These are phyloP conservation scores for Dallia pectoralis DNA, from an alignment of 2,797 vertebrate species.

Conservation along the genomic window DNA sequence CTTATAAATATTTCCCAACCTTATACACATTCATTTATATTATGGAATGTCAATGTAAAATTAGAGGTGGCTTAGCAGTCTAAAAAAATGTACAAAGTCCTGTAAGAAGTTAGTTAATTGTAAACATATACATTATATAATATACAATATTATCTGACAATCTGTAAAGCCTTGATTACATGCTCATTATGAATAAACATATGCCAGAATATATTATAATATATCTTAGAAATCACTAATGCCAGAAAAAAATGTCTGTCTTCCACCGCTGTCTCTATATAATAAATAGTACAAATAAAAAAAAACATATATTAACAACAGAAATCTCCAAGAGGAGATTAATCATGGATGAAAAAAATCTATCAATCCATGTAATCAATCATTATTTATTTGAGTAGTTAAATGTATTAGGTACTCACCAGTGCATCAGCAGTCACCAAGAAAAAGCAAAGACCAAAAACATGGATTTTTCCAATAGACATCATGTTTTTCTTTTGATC, in stretches of 20 bases:
- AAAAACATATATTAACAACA: too few species aligned
- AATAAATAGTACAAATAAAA: too few species aligned
- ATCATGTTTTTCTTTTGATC: conserved; percentile 45
- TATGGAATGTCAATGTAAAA: too few species aligned
- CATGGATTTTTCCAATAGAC: conserved; percentile 23
- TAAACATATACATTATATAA: not conserved
- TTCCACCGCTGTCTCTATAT: too few species aligned
- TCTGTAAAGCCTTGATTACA: not conserved
- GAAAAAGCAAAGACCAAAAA: conserved; percentile 50
- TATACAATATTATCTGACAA: not conserved
- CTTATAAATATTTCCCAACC: too few species aligned
- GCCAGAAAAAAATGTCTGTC: too few species aligned
- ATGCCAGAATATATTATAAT: not conserved
- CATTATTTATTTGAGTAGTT: not conserved
- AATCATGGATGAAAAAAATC: not conserved
- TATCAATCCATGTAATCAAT: not conserved
- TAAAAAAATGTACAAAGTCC: too few species aligned
- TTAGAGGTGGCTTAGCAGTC: too few species aligned
- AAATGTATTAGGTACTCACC: conserved; percentile 52
- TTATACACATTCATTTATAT: too few species aligned
- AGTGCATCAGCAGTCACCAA: conserved; percentile 50
- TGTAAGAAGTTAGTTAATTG: not conserved
- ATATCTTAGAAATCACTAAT: not conserved
- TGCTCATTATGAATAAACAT: not conserved
- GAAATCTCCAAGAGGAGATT: not conserved